A percentile compares a stretch with the other conserved stretches of the same genome.
These are phyloP conservation scores for Dasysyrphus albostriatus DNA, from an alignment of 2,888 invertebrate genomes.

Conservation along the genomic window DNA sequence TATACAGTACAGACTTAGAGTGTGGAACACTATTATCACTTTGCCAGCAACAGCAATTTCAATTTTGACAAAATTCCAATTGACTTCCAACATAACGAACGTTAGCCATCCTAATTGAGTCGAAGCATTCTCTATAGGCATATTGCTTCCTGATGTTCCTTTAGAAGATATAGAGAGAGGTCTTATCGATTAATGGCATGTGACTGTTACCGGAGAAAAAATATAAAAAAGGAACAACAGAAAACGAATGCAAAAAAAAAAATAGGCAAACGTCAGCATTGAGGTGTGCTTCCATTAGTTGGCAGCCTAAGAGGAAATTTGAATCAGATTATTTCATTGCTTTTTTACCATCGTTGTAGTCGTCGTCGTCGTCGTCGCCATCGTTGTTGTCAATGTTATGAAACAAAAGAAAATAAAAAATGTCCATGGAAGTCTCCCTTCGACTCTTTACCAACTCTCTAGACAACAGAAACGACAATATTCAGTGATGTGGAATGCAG, in stretches of 20 bases:
- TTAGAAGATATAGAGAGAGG: too few relatives aligned
- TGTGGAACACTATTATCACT: neutral
- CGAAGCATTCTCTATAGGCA: constrained; percentile 1
- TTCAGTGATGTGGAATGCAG: constrained; percentile 59
- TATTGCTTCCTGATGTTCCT: constrained; percentile 17
- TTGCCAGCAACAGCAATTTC: neutral
- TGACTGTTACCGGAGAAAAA: constrained; percentile 25
- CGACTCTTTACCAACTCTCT: constrained; percentile 13
- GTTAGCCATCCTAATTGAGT: constrained; percentile 9
- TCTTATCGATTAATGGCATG: constrained; percentile 52
- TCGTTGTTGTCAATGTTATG: neutral
- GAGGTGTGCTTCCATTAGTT: constrained; percentile 60
- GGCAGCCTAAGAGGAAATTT: constrained; percentile 56
- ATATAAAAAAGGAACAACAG: neutral
- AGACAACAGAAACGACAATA: neutral
- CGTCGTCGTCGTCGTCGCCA: neutral
- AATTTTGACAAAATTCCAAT: constrained; percentile 30
- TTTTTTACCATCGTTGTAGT: neutral
- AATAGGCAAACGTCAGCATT: constrained; percentile 44
- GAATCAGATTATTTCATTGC: constrained; percentile 25
- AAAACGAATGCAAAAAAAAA: neutral
- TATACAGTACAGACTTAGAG: too few relatives aligned
- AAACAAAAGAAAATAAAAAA: constrained; percentile 1
- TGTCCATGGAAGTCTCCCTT: constrained; percentile 21
- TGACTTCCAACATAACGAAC: neutral